Evolutionary conservation across 2,888 invertebrate genomes (phyloP).

Genomic region (Ornithoptera priamus): DNA sequence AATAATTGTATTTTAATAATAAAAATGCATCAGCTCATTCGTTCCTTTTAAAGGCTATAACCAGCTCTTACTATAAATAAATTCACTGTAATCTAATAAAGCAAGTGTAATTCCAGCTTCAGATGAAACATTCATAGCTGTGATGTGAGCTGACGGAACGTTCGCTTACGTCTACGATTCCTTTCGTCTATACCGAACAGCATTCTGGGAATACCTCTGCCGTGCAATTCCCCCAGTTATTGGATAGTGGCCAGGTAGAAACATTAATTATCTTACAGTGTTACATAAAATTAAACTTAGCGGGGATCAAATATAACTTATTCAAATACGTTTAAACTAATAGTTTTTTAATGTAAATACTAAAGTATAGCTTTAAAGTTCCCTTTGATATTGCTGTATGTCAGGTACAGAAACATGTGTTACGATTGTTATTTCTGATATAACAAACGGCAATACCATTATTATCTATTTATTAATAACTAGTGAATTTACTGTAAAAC

Average conservation of each 20-base stretch:
- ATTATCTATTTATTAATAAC: too few species aligned
- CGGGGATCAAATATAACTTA: background rate
- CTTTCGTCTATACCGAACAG: slow-evolving; percentile 10
- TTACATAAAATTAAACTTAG: slow-evolving; percentile 11
- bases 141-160: background rate
- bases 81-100: background rate
- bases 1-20: too few species aligned
- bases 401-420: too few species aligned
- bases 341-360: background rate
- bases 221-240: slow-evolving; percentile 21
- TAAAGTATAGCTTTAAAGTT: too few species aligned
- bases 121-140: background rate
- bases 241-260: slow-evolving; percentile 19
- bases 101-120: background rate
- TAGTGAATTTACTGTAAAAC: too few species aligned
- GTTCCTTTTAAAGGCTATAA: too few species aligned
- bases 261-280: slow-evolving; percentile 20
- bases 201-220: slow-evolving; percentile 22
- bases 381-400: too few species aligned
- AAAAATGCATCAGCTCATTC: too few species aligned
- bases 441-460: too few species aligned
- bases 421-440: too few species aligned
- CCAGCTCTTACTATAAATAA: background rate
- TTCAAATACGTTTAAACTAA: background rate
- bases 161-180: slow-evolving; percentile 5